Evolutionary conservation across 2,888 invertebrate species (phyloP).

Genomic region (Myathropa florea): DNA sequence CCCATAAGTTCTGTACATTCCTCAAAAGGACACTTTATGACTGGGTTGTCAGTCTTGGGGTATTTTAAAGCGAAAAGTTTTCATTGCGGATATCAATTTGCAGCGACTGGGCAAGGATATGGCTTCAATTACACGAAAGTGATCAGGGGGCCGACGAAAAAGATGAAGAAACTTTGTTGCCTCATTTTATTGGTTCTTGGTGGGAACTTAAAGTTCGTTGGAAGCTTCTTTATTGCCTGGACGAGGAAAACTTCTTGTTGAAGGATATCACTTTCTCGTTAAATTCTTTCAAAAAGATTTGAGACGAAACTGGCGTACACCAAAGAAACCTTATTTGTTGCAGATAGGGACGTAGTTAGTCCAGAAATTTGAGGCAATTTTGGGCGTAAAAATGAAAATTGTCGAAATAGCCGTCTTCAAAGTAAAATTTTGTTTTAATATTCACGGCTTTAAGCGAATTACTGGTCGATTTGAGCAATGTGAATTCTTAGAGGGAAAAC

Average conservation of each 20-base stretch:
- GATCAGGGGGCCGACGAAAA: not conserved
- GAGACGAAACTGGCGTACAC: not conserved
- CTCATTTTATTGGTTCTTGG: not conserved
- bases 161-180: not conserved
- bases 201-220: not conserved
- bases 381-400: not conserved
- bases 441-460: not conserved
- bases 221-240: not conserved
- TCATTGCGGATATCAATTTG: not conserved
- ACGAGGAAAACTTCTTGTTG: not conserved
- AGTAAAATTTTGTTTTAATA: not conserved
- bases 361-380: not conserved
- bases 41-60: no score
- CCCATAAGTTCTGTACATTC: not conserved
- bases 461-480: not conserved
- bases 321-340: not conserved
- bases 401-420: not conserved
- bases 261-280: not conserved
- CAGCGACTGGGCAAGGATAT: not conserved
- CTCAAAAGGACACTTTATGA: not conserved
- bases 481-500: not conserved
- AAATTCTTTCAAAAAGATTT: not conserved
- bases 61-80: not conserved
- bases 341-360: not conserved
- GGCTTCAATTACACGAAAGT: not conserved